Evolutionary conservation across 2,113 vertebrate species (phyloP), one percentile per base, ranked within the genome.

Genomic region (Agelaius tricolor): DNA sequence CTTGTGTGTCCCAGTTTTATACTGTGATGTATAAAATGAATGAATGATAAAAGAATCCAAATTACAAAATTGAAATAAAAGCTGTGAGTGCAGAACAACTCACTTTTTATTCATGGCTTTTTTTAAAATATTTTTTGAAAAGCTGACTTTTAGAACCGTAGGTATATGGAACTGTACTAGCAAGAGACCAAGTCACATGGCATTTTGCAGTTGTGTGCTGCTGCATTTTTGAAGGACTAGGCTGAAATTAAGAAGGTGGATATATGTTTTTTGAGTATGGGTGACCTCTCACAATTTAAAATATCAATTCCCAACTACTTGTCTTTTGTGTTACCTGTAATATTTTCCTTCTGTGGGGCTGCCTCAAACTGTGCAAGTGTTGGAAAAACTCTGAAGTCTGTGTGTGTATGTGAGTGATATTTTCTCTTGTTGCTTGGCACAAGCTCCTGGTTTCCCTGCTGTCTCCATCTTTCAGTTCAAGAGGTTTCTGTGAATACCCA

Each of bases 401-500:
- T 33, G 27, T 51, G 12, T 39, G 15, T 3, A 16, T 10, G 39
- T 19, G 52, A 0, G 0, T 76, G 82, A 7, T n/a, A 3, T 86
- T 91, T 90, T 76, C 41, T 68, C 58, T 35, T 30, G 30, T 44
- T 49, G 41, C 23, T 95, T 92, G 80, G 79, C 91, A 66, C 0
- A 0, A 77, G 63, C 67, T 76, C n/a, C 22, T 68, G 8, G 16
- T 39, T 90, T 71, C n/a, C 66, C 39, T 84, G 30, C 43, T 81
- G 51, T 77, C n/a, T 63, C 35, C 33, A 12, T 39, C 37, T 74
- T 88, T 84, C 33, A 14, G 47, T 84, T 93, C 68, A 55, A n/a
- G 72, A 88, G 76, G 72, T 89, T 97, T 92, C 39, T 51, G 26
- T 19, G 46, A 86, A 71, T 86, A 77, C 79, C 72, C 75, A 54